Conservation (phyloP, 1,140 invertebrate genomes). For the Drosophila ercepeae region DNA sequence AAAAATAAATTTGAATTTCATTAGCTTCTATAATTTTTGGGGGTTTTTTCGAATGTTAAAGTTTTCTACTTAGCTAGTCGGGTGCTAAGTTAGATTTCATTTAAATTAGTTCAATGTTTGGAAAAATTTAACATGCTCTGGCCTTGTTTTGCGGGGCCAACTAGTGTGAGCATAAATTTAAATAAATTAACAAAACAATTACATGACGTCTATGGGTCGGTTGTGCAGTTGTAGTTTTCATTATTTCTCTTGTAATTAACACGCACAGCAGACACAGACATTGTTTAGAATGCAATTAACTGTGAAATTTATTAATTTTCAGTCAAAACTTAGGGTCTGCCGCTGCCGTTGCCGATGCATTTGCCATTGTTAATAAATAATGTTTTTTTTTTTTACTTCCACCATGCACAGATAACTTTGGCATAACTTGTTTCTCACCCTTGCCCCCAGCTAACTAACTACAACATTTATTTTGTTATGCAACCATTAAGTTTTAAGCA, state of each 20-base stretch:
- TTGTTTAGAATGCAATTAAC: slow-evolving; percentile 65
- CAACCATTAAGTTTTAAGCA: background rate
- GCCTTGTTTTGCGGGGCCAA: slow-evolving; percentile 27
- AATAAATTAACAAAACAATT: slow-evolving; percentile 80
- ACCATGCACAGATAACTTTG: background rate
- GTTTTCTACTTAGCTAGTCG: background rate
- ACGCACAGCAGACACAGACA: slow-evolving; percentile 48
- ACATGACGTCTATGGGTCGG: slow-evolving; percentile 16
- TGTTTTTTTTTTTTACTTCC: slow-evolving; percentile 15
- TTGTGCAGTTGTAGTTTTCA: slow-evolving; percentile 47
- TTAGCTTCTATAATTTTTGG: background rate
- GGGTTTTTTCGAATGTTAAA: background rate
- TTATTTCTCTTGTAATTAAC: slow-evolving; percentile 73
- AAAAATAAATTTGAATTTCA: background rate
- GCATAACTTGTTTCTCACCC: background rate
- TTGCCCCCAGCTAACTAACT: background rate
- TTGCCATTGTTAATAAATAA: slow-evolving; percentile 15
- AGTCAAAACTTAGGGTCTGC: slow-evolving; percentile 22
- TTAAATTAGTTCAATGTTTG: slow-evolving; percentile 68
- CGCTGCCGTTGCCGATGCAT: slow-evolving; percentile 9
- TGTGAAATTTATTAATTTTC: slow-evolving; percentile 66
- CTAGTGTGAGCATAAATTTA: slow-evolving; percentile 61
- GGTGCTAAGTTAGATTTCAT: background rate
- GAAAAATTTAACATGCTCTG: slow-evolving; percentile 64
- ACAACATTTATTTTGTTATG: background rate